Evolutionary conservation across 2,797 vertebrate species (phyloP), one percentile per base, ranked within the genome.

Genomic region (Squalus acanthias): DNA sequence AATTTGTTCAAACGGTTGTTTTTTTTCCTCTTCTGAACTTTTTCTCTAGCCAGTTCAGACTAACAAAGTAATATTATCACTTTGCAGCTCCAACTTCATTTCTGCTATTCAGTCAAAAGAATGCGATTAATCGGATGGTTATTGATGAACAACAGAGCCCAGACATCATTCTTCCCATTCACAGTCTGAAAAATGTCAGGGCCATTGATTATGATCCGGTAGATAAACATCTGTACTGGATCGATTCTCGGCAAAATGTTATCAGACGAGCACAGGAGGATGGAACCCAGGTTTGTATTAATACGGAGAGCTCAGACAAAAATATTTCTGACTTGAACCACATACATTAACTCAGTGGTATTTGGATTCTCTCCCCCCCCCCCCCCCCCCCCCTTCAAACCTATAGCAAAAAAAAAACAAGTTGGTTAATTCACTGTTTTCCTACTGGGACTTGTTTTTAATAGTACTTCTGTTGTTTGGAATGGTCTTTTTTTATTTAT

Each of bases 61-160:
- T 93, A 69, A 69, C 65, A 26, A 39, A 46, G 39, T 29, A 69
- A 69, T 46, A 13, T 95, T 87, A 39, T 67, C 26, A 92, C 96
- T 72, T 96, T 74, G 65, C 98, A 99, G 99, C 99, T 72, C 99
- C 99, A 2, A 99, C 99, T 0, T 99, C 99, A 12, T 99, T 99
- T 97, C 98, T 99, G 97, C 97, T 99, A 96, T 99, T 99, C 98
- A 99, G 99, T 96, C 99, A 99, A 97, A 99, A 99, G 97, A 98
- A 98, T 0, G 99, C 99, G 0, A 99, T 99, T 76, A 99, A 99
- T 97, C 98, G 99, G 22, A 99, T 99, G 99, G 99, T 99, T 97
- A 99, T 99, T 0, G 99, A 99, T 39, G 99, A 99, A 97, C 99
- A 99, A 97, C 99, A 99, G 98, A 99, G 99, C 33, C 99, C 99